Evolutionary conservation across 2,113 vertebrate species (phyloP).

Genomic region (Phaethornis superciliosus): DNA sequence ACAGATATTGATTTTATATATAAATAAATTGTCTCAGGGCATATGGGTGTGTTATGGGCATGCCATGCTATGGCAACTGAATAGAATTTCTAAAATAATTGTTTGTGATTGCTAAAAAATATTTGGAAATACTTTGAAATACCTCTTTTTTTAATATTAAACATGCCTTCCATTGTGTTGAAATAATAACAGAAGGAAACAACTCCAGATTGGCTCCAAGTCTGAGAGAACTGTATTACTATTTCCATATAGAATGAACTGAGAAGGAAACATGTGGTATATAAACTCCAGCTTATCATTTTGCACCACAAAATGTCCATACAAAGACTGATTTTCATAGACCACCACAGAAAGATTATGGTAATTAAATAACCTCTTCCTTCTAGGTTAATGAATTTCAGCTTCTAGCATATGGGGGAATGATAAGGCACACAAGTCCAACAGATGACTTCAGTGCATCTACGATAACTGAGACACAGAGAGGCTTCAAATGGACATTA

Average conservation of each 20-base stretch:
- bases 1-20: too few species aligned
- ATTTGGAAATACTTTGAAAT: neutral
- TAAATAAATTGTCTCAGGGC: neutral
- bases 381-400: neutral
- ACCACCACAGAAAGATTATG: neutral
- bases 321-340: neutral
- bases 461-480: neutral
- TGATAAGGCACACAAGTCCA: neutral
- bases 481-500: neutral
- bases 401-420: neutral
- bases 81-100: neutral
- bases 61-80: fast-evolving
- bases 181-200: neutral
- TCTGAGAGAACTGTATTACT: neutral
- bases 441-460: neutral
- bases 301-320: neutral
- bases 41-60: neutral
- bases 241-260: neutral
- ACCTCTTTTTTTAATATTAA: neutral
- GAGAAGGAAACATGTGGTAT: neutral
- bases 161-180: neutral
- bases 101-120: neutral
- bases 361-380: neutral
- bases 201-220: neutral
- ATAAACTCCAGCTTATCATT: neutral